phyloP scores from a whole-genome alignment of 2,113 vertebrate genomes.

The Engraulis encrasicolus region DNA sequence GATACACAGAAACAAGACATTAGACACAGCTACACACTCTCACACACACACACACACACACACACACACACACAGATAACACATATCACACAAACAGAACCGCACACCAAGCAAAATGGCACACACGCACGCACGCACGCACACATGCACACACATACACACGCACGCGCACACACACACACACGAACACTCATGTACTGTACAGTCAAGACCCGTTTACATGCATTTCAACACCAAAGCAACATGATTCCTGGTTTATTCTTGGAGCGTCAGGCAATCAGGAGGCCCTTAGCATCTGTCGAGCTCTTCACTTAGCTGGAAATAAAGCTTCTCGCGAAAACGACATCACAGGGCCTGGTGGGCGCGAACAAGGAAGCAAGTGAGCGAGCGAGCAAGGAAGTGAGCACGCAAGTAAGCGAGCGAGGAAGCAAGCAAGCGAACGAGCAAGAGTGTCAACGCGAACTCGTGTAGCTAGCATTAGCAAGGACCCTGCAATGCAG shows the following conservation, averaged over 20 bases:
- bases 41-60: neutral
- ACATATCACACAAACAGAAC: too few relatives aligned
- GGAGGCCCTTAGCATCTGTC: neutral
- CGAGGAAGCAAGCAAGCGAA: neutral
- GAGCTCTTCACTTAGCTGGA: neutral
- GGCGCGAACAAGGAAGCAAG: neutral
- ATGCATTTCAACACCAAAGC: too few relatives aligned
- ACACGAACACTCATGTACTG: too few relatives aligned
- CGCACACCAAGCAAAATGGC: too few relatives aligned
- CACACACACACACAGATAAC: neutral
- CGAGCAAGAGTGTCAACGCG: neutral
- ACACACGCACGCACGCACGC: too few relatives aligned
- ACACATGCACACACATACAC: too few relatives aligned
- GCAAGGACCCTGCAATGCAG: constrained; percentile 23
- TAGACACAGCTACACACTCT: too few relatives aligned
- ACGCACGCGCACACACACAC: too few relatives aligned
- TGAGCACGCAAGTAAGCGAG: neutral
- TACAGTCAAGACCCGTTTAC: too few relatives aligned
- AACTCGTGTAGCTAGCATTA: too few relatives aligned
- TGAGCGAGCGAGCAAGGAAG: neutral
- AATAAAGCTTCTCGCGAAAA: neutral
- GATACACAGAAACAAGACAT: too few relatives aligned
- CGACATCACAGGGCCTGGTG: neutral
- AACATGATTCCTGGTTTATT: constrained; percentile 4
- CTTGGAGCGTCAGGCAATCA: neutral